Percentiles rank a stretch among this genome's conserved stretches.
Conservation (phyloP, 2,797 vertebrate genomes). For the Gymnoscopelus braueri region DNA sequence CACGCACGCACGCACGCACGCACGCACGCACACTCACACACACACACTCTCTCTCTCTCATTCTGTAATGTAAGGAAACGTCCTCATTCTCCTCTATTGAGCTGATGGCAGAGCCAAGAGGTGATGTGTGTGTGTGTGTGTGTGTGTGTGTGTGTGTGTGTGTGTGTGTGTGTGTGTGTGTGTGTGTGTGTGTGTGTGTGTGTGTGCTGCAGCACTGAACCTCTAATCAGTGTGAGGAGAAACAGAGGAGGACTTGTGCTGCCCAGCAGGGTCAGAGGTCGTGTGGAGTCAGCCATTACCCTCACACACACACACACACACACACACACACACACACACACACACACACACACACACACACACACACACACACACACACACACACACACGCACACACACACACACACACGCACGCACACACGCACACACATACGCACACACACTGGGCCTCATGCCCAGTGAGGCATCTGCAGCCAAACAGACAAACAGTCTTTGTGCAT, state of each 20-base stretch:
- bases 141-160: constrained; percentile 46
- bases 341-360: not conserved
- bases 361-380: constrained; percentile 69
- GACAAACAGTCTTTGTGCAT: constrained; percentile 67
- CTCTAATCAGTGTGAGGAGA: constrained; percentile 83
- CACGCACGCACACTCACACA: constrained; percentile 21
- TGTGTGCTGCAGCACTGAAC: constrained; percentile 79
- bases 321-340: constrained; percentile 40
- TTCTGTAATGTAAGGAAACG: constrained; percentile 57
- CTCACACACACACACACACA: constrained; percentile 55
- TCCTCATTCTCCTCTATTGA: constrained; percentile 79
- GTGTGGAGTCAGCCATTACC: constrained; percentile 79
- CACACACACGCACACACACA: constrained; percentile 38
- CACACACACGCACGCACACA: constrained; percentile 4
- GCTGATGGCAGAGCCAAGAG: constrained; percentile 70
- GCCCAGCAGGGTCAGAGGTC: constrained; percentile 83
- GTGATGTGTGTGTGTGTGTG: constrained; percentile 24
- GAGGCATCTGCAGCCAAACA: constrained; percentile 81
- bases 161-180: constrained; percentile 24
- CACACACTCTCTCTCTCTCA: constrained; percentile 21
- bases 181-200: constrained; percentile 29
- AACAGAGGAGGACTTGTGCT: constrained; percentile 86
- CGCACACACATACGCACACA: constrained; percentile 32
- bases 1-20: not conserved
- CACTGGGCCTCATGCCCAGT: constrained; percentile 82